Percentiles rank a stretch among this genome's conserved stretches.
Evolutionary conservation across 1,140 invertebrate genomes (phyloP).

Genomic region (fruit fly (Drosophila melanogaster)): Release_6_plus_ISO1_MT NT_033777.3:4842501-4843000

Average conservation of each 20-base stretch:
- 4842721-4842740: conserved; percentile 36
- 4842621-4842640: conserved; percentile 17
- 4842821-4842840: conserved; percentile 47
- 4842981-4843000: conserved; percentile 48
- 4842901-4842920: conserved; percentile 56
- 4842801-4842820: conserved; percentile 2
- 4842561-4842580: not conserved
- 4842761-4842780: not conserved
- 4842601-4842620: conserved; percentile 20
- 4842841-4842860: conserved; percentile 59
- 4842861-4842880: conserved; percentile 34
- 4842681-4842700: conserved; percentile 55
- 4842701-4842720: conserved; percentile 49
- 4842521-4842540: not conserved
- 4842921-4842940: conserved; percentile 10
- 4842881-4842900: conserved; percentile 58
- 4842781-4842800: conserved; percentile 26
- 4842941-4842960: conserved; percentile 55
- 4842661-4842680: conserved; percentile 53
- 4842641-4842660: not conserved
- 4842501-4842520: no score
- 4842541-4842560: conserved; percentile 4
- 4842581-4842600: not conserved
- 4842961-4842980: conserved; percentile 74
- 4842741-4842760: conserved; percentile 48